Evolutionary conservation across 2,888 invertebrate species (phyloP).

Genomic region (Abscondita cerata): DNA sequence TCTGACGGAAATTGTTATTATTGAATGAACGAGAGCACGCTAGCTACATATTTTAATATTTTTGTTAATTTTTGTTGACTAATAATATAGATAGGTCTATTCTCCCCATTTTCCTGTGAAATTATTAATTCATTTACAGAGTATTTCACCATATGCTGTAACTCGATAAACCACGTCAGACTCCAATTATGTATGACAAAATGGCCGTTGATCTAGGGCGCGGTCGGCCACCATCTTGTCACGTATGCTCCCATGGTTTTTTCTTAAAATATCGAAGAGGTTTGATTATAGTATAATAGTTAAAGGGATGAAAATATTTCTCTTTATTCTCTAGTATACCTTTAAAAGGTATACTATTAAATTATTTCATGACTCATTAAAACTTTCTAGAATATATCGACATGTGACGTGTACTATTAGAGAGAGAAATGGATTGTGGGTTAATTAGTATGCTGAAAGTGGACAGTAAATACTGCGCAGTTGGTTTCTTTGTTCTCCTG

Average conservation of each 20-base stretch:
- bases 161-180: conserved; percentile 23
- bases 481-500: conserved; percentile 17
- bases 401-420: conserved; percentile 12
- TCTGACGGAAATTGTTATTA: not conserved
- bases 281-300: conserved; percentile 13
- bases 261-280: conserved; percentile 19
- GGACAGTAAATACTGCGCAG: conserved; percentile 13
- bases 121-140: conserved; percentile 31
- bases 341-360: conserved; percentile 3
- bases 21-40: conserved; percentile 6
- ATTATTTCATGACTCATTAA: conserved; percentile 26
- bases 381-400: conserved; percentile 31
- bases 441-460: conserved; percentile 20
- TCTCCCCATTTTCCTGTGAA: conserved; percentile 26
- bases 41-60: not conserved
- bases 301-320: not conserved
- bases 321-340: not conserved
- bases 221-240: conserved; percentile 31
- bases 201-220: conserved; percentile 31
- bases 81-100: conserved; percentile 5
- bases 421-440: conserved; percentile 15
- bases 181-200: conserved; percentile 17
- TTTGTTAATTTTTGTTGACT: conserved; percentile 6
- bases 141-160: conserved; percentile 30
- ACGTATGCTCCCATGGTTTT: conserved; percentile 19